These are phyloP conservation scores for Rhabdomys dilectus DNA, from an alignment of 2,113 vertebrate genomes.

Conservation along the genomic window DNA sequence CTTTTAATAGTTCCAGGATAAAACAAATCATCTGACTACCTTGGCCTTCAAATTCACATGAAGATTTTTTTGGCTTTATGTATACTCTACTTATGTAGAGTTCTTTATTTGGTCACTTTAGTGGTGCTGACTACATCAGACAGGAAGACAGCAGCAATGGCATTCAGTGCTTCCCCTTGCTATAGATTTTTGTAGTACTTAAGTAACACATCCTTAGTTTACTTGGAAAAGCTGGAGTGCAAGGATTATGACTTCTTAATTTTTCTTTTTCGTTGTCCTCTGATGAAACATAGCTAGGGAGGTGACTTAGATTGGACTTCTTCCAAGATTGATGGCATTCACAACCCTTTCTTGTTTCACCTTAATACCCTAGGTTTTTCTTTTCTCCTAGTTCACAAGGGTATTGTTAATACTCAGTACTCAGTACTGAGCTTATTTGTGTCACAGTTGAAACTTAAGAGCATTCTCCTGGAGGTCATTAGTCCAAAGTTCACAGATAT, in stretches of 20 bases:
- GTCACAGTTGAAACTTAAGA: slow-evolving; percentile 5
- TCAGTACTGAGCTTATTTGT: not conserved
- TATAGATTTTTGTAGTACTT: not conserved
- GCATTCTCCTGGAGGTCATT: not conserved
- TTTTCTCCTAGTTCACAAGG: not conserved
- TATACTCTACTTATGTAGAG: slow-evolving; percentile 93
- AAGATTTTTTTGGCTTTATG: slow-evolving; percentile 92
- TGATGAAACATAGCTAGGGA: not conserved
- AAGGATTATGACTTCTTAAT: slow-evolving; percentile 1
- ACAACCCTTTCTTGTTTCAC: not conserved
- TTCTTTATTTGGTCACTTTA: slow-evolving; percentile 90
- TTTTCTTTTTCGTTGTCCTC: not conserved
- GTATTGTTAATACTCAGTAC: not conserved
- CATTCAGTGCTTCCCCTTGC: slow-evolving; percentile 59
- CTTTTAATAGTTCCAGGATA: slow-evolving; percentile 99
- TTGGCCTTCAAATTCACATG: slow-evolving; percentile 96
- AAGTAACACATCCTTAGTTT: not conserved
- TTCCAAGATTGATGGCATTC: not conserved
- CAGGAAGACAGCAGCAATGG: slow-evolving; percentile 78
- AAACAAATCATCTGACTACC: slow-evolving; percentile 98
- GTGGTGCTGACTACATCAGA: slow-evolving; percentile 80
- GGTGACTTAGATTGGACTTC: not conserved
- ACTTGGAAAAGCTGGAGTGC: not conserved
- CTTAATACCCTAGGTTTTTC: not conserved
- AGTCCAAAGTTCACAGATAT: not conserved